Conservation (phyloP, 2,888 invertebrate genomes). For the Dexiosoma caninum region DNA sequence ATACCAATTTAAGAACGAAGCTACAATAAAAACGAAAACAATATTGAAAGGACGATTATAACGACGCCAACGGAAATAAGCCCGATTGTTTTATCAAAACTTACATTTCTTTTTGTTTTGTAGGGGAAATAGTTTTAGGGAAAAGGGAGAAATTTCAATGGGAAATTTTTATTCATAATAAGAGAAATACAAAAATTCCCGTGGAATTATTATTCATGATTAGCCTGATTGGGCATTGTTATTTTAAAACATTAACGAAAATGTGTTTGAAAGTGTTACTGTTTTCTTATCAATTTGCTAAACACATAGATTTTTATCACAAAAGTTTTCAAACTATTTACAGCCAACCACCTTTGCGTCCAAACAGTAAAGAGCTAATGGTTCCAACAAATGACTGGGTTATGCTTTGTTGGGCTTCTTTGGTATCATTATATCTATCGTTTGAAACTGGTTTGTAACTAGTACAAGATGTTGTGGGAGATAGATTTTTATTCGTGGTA, state of each 20-base stretch:
- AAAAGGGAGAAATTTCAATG: too few species aligned
- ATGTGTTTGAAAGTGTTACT: neutral
- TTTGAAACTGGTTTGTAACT: conserved; percentile 44
- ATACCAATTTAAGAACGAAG: too few species aligned
- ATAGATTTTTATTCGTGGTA: conserved; percentile 1
- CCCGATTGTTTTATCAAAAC: too few species aligned
- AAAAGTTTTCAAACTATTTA: conserved; percentile 74
- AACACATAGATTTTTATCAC: neutral
- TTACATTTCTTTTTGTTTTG: too few species aligned
- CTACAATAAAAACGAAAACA: too few species aligned
- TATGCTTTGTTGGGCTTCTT: conserved; percentile 68
- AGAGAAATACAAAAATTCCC: too few species aligned
- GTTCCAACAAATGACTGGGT: conserved; percentile 84
- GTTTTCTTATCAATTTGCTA: neutral
- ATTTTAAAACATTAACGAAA: neutral
- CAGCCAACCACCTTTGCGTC: conserved; percentile 90
- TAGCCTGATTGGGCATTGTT: too few species aligned
- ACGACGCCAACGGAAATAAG: too few species aligned
- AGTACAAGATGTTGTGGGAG: conserved; percentile 41
- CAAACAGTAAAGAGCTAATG: conserved; percentile 88
- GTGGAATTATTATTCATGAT: too few species aligned
- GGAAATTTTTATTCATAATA: too few species aligned
- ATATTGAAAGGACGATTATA: too few species aligned
- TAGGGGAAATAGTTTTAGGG: too few species aligned
- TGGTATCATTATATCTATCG: conserved; percentile 55